Evolutionary conservation across 2,113 vertebrate species (phyloP).

Genomic region (Tamias sibiricus): DNA sequence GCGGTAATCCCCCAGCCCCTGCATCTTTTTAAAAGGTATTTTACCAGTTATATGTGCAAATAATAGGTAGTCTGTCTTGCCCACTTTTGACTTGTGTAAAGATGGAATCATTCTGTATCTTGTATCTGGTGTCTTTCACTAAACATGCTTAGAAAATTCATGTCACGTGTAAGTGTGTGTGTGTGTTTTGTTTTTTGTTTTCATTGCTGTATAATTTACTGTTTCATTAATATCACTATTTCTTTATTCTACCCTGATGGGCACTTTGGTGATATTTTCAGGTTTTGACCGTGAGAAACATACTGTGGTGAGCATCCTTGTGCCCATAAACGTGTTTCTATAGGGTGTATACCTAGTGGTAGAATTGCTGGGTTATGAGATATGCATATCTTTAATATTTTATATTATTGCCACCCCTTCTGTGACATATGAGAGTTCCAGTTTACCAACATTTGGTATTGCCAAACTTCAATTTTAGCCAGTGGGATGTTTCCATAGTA

Average conservation of each 20-base stretch:
- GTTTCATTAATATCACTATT: neutral
- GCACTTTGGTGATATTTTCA: neutral
- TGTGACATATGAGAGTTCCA: neutral
- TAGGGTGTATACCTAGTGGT: neutral
- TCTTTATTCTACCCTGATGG: neutral
- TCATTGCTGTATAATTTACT: neutral
- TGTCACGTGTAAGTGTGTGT: neutral
- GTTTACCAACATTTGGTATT: neutral
- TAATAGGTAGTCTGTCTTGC: neutral
- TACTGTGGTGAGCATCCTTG: neutral
- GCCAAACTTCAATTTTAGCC: neutral
- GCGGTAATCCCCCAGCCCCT: neutral
- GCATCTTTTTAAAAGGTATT: neutral
- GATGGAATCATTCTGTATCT: neutral
- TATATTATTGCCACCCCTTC: neutral
- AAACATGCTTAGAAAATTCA: neutral
- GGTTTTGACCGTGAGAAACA: neutral
- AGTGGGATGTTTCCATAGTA: neutral
- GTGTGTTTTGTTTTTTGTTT: neutral
- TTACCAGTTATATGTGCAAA: neutral
- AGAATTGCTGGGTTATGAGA: neutral
- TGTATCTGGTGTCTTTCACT: neutral
- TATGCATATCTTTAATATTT: neutral
- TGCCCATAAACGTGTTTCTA: neutral
- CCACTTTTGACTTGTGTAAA: neutral